Base-by-base conservation (phyloP, 2,797 vertebrate genomes). In the Mico argentatus region DNA sequence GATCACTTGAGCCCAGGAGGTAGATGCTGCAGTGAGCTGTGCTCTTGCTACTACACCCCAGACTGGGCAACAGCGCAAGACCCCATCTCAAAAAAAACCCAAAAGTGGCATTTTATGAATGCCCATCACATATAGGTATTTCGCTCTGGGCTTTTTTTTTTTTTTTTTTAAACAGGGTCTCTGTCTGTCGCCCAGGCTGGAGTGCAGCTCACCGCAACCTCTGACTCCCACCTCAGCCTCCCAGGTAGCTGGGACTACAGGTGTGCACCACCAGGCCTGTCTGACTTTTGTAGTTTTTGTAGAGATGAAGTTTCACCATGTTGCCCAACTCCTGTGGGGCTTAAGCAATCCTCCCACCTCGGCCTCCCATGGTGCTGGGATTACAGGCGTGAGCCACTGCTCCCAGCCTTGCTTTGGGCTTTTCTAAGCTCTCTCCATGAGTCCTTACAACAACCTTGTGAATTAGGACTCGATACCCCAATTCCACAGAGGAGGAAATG, bases 111-210 rank as follows among this genome's bases (percentile, higher is more conserved):
- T 77, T 41, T 79, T 27, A 10, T 14, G 80, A 82, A 41, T 6
- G 20, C 9, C 17, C 3, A 5, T 46, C 22, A 7, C 15, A 11
- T 0, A 0, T 9, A 48, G 20, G 27, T 46, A 44, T 59, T 89
- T 64, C 33, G 22, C 27, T 57, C 0, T 39, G 61, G 20, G 52
- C 52, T 39, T 39, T 39, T 39, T 39, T 39, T 39, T 39, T 39
- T 64, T 30, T 61, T 15, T 61, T 33, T 14, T 14, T 3, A 33
- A 33, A 64, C 13, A 33, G 14, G 15, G 14, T 64, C 61, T 64
- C 61, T 8, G 14, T 64, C 61, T 33, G 61, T 67, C 33, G 15
- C 15, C 17, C 33, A 67, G 61, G 33, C 61, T 67, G 15, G 61
- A 67, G 61, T 67, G 61, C 61, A n/a, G 33, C 33, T 67, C 15